Base-by-base conservation (phyloP, 1,140 invertebrate species). In the Euura lappo region DNA sequence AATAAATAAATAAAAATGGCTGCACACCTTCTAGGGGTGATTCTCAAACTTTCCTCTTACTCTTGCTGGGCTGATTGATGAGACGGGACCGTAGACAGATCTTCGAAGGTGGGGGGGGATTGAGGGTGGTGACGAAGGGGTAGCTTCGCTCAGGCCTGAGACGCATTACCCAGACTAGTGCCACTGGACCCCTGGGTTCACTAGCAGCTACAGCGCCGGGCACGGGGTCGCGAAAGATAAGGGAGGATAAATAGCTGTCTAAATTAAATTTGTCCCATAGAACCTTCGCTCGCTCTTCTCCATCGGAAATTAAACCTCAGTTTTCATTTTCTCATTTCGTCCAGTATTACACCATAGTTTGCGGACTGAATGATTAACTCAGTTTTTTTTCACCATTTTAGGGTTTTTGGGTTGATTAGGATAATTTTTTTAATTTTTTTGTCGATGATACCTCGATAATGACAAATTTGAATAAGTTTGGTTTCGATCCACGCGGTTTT, bases 151-250 rank as follows among this genome's bases (percentile, higher is more conserved):
- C 28, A 28, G 28, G 28, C 28, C 80, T 28, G 85, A 86, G 85
- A 87, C 85, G 83, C 84, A 88, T 88, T 87, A 86, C 80, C 80
- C 79, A 73, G 85, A 85, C 85, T 84, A 79, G 84, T 85, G 8
- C 6, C 51, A n/a, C 8, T 8, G 51, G 13, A 8, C 13, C 51
- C 6, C 51, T 8, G 51, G 51, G 51, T 28, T 60, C 6, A 11
- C 51, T 28, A 28, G 28, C 28, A 1, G 28, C 28, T 28, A 28
- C 28, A 28, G 28, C 28, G 28, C 28, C 28, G 28, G 28, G 28
- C 0, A 28, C 28, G 28, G 28, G 28, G 28, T 28, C 28, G 28
- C 28, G 28, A 28, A 60, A 60, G 51, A 60, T 60, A 60, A 60
- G 51, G 51, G 6, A 60, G 51, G 51, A 60, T 60, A 60, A 60